These are phyloP conservation scores for Caenorhabditis afra DNA, from an alignment of 2,888 invertebrate genomes.

Conservation along the genomic window DNA sequence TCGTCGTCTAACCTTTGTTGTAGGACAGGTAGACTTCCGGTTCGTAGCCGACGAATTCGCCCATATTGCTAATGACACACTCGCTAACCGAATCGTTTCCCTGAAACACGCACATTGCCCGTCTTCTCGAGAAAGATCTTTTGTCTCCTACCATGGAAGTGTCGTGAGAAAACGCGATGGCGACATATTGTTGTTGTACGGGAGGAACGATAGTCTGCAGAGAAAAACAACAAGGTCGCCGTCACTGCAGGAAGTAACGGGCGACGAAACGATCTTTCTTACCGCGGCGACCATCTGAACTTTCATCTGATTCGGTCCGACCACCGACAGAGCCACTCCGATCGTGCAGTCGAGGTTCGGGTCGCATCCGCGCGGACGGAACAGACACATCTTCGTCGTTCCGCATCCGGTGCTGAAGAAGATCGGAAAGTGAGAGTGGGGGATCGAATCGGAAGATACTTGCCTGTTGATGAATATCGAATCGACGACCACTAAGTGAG, in stretches of 20 bases:
- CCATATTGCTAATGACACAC: conserved; percentile 75
- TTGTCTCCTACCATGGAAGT: conserved; percentile 67
- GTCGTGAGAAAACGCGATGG: conserved; percentile 76
- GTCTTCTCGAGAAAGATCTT: too few relatives aligned
- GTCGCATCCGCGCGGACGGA: conserved; percentile 77
- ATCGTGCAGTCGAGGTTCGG: conserved; percentile 76
- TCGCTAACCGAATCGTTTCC: conserved; percentile 78
- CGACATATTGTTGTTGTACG: conserved; percentile 77
- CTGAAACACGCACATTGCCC: too few relatives aligned
- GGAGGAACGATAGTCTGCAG: conserved; percentile 69
- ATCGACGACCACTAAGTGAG: neutral
- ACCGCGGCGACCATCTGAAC: conserved; percentile 75
- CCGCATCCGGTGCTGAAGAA: conserved; percentile 72
- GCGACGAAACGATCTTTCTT: conserved; percentile 2
- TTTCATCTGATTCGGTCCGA: conserved; percentile 70
- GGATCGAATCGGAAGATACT: conserved; percentile 13
- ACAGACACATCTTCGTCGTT: conserved; percentile 74
- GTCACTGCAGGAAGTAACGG: neutral
- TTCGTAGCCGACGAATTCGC: conserved; percentile 66
- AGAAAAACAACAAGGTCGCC: conserved; percentile 12
- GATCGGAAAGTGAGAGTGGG: neutral
- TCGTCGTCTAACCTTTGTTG: conserved; percentile 64
- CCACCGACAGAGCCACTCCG: conserved; percentile 69
- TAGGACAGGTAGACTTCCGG: conserved; percentile 78
- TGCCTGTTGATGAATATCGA: conserved; percentile 39